phyloP scores from a whole-genome alignment of 2,113 vertebrate genomes.

The Pongo abelii region DNA sequence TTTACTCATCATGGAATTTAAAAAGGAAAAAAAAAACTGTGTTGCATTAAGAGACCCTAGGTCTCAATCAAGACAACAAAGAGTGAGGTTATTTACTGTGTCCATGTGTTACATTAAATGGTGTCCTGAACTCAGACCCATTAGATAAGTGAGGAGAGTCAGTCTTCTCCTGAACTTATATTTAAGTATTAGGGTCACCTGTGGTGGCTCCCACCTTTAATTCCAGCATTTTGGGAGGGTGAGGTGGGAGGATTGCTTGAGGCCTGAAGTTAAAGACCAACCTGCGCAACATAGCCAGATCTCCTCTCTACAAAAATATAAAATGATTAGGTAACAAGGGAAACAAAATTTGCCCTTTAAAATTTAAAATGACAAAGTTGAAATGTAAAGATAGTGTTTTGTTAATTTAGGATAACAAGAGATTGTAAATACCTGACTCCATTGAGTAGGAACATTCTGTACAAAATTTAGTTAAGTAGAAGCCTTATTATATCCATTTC shows the following conservation, averaged over 20 bases:
- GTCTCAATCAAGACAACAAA: background rate
- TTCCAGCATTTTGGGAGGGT: too few relatives aligned
- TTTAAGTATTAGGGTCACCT: background rate
- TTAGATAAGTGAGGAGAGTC: background rate
- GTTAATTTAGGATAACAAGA: background rate
- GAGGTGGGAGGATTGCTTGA: too few relatives aligned
- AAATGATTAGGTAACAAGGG: background rate
- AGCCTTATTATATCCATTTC: accelerated
- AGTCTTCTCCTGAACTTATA: background rate
- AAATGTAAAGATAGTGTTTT: background rate
- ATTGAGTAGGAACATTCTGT: background rate
- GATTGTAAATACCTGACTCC: background rate
- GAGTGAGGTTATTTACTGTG: background rate
- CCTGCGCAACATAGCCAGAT: too few relatives aligned
- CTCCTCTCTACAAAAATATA: too few relatives aligned
- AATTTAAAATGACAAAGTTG: background rate
- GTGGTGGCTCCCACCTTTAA: too few relatives aligned
- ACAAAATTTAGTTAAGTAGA: background rate
- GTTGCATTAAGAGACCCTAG: background rate
- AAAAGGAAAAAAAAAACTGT: background rate
- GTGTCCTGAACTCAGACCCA: background rate
- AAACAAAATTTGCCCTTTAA: background rate
- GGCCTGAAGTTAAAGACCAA: too few relatives aligned
- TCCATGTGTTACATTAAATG: background rate
- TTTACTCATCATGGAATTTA: too few relatives aligned